Evolutionary conservation across 2,113 vertebrate genomes (phyloP).

Genomic region (Dipodomys merriami): DNA sequence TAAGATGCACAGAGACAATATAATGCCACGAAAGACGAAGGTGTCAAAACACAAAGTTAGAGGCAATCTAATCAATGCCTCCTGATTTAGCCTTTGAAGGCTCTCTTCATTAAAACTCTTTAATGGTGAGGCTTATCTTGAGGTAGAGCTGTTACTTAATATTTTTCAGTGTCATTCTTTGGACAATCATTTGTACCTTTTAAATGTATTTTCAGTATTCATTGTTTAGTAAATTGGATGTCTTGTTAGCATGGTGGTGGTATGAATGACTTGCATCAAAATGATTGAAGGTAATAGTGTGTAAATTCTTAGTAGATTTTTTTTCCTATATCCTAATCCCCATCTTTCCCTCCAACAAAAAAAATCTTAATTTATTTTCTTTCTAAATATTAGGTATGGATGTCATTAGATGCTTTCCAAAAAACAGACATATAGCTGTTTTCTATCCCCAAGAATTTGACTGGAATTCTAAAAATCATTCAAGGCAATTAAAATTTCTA

Average conservation of each 20-base stretch:
- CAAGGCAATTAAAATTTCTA: conserved; percentile 66
- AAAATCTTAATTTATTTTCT: conserved; percentile 71
- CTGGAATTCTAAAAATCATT: conserved; percentile 68
- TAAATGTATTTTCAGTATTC: conserved; percentile 89
- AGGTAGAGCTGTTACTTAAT: conserved; percentile 90
- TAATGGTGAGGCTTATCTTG: conserved; percentile 91
- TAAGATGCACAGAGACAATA: conserved; percentile 94
- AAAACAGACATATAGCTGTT: conserved; percentile 52
- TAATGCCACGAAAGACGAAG: conserved; percentile 94
- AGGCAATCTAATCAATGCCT: conserved; percentile 97
- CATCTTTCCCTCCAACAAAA: conserved; percentile 65
- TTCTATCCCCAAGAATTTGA: conserved; percentile 75
- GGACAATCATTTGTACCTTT: conserved; percentile 90
- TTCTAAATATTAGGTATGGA: conserved; percentile 65
- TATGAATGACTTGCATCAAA: conserved; percentile 89
- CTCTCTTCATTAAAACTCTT: conserved; percentile 91
- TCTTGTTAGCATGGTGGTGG: conserved; percentile 88
- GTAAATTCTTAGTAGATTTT: conserved; percentile 84
- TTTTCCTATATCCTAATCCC: conserved; percentile 39
- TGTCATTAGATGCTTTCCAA: conserved; percentile 43
- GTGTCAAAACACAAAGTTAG: conserved; percentile 93
- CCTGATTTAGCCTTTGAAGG: conserved; percentile 95
- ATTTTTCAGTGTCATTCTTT: conserved; percentile 92
- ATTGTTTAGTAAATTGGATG: conserved; percentile 91
- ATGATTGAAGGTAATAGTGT: conserved; percentile 88